Evolutionary conservation across 2,888 invertebrate genomes (phyloP).

Genomic region (Rhaphigaster nebulosa): DNA sequence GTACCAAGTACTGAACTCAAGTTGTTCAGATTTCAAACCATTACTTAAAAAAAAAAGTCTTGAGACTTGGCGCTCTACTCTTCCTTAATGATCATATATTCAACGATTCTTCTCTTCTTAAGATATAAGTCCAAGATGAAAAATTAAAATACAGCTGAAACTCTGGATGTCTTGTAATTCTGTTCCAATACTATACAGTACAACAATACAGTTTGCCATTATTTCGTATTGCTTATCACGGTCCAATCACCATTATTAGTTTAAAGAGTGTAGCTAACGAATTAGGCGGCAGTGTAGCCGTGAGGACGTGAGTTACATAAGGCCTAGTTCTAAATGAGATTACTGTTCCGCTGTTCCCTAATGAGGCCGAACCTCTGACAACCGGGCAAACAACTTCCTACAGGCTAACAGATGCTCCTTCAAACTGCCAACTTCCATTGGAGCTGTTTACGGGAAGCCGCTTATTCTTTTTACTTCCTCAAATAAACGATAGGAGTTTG

Average conservation of each 20-base stretch:
- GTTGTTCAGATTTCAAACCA: too few relatives aligned
- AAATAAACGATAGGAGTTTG: neutral
- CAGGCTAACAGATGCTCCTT: neutral
- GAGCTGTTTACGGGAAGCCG: slow-evolving; percentile 4
- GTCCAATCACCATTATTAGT: neutral
- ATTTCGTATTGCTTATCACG: neutral
- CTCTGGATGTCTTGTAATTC: neutral
- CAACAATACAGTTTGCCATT: neutral
- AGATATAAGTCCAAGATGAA: too few relatives aligned
- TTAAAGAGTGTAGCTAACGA: neutral
- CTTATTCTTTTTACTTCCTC: neutral
- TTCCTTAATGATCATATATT: too few relatives aligned
- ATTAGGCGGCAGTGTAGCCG: neutral
- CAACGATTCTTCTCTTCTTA: too few relatives aligned
- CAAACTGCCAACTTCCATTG: neutral
- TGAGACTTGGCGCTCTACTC: too few relatives aligned
- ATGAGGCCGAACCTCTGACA: neutral
- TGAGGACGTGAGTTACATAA: neutral
- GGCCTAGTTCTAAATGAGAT: neutral
- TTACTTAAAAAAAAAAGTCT: too few relatives aligned
- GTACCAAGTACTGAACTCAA: too few relatives aligned
- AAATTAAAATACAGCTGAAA: too few relatives aligned
- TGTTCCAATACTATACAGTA: too few relatives aligned
- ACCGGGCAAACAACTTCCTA: neutral
- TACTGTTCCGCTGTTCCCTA: neutral